phyloP scores from a whole-genome alignment of 2,888 invertebrate genomes.

The Serripes groenlandicus region DNA sequence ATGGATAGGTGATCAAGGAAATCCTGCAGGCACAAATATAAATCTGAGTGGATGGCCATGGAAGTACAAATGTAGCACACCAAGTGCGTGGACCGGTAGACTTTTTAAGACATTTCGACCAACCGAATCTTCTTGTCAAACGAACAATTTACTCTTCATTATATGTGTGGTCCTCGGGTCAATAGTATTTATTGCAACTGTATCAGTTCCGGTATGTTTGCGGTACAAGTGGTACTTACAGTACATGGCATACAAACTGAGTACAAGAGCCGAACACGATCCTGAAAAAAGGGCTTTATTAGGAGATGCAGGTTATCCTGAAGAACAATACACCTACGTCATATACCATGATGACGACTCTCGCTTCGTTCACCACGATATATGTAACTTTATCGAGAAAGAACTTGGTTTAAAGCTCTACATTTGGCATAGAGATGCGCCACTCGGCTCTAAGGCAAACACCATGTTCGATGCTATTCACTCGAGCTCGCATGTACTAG shows the following conservation, averaged over 20 bases:
- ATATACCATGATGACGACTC: slow-evolving; percentile 31
- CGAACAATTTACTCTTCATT: neutral
- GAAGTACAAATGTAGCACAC: neutral
- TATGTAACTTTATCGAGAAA: slow-evolving; percentile 12
- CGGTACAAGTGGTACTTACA: slow-evolving; percentile 22
- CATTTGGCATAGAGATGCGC: slow-evolving; percentile 26
- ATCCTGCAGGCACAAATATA: neutral
- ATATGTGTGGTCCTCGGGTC: neutral
- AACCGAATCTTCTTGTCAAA: neutral
- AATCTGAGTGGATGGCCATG: neutral
- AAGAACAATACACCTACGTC: slow-evolving; percentile 11
- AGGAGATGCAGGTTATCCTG: neutral
- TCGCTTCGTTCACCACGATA: slow-evolving; percentile 10
- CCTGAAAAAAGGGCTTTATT: neutral
- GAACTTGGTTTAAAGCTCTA: slow-evolving; percentile 5
- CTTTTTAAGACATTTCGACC: neutral
- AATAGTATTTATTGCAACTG: neutral
- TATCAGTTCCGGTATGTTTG: neutral
- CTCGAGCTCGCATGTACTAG: slow-evolving; percentile 13
- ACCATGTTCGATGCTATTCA: slow-evolving; percentile 37
- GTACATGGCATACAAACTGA: slow-evolving; percentile 5
- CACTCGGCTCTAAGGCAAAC: slow-evolving; percentile 21
- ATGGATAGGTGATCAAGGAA: slow-evolving; percentile 19
- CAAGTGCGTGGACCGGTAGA: neutral
- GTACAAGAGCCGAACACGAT: neutral